Evolutionary conservation across 2,888 invertebrate genomes (phyloP).

Genomic region (Dasypolia templi): DNA sequence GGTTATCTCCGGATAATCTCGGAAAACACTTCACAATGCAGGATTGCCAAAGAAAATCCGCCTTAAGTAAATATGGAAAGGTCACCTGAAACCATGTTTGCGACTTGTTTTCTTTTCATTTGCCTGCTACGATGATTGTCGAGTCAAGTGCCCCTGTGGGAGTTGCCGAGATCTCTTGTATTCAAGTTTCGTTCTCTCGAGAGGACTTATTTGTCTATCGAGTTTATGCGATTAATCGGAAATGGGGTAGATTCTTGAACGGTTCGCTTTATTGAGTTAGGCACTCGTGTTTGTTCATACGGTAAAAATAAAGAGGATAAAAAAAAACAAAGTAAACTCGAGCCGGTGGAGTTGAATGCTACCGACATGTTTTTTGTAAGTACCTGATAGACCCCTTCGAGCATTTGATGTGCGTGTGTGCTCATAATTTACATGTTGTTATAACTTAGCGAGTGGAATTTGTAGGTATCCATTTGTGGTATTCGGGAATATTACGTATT

Average conservation of each 20-base stretch:
- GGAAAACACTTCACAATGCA: slow-evolving; percentile 49
- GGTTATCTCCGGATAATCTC: slow-evolving; percentile 49
- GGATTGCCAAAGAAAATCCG: slow-evolving; percentile 53
- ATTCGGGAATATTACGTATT: slow-evolving; percentile 9
- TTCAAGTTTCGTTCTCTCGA: slow-evolving; percentile 33
- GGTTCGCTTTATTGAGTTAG: slow-evolving; percentile 71
- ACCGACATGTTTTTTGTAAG: slow-evolving; percentile 44
- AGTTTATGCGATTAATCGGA: slow-evolving; percentile 71
- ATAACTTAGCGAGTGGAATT: slow-evolving; percentile 21
- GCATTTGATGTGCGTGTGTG: slow-evolving; percentile 37
- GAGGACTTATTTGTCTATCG: slow-evolving; percentile 67
- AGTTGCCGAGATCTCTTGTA: slow-evolving; percentile 30
- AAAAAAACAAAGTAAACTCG: slow-evolving; percentile 60
- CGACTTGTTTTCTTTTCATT: slow-evolving; percentile 63
- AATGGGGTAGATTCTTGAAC: slow-evolving; percentile 69
- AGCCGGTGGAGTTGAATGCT: slow-evolving; percentile 34
- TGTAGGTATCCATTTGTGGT: neutral
- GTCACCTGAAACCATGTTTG: slow-evolving; percentile 44
- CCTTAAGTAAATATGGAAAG: slow-evolving; percentile 51
- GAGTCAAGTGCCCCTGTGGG: slow-evolving; percentile 52
- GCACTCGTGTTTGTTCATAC: slow-evolving; percentile 65
- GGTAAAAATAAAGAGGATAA: slow-evolving; percentile 63
- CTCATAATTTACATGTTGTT: slow-evolving; percentile 36
- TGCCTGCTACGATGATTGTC: slow-evolving; percentile 57
- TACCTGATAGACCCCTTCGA: slow-evolving; percentile 35